Base-by-base conservation (phyloP, 2,797 vertebrate genomes). In the Anguilla megastoma region DNA sequence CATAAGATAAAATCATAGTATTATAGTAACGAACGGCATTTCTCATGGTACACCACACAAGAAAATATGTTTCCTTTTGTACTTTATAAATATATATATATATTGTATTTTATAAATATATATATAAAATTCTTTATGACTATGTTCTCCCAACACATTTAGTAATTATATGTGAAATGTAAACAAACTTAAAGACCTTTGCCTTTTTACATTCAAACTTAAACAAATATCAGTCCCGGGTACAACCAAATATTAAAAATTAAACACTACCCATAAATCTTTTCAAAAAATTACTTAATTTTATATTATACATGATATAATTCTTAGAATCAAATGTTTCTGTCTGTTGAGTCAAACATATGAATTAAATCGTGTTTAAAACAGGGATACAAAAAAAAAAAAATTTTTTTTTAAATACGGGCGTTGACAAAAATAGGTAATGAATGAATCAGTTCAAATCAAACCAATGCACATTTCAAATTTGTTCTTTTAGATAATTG, bases 11-110 rank as follows among this genome's bases (percentile, higher is more conserved):
- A 58, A 50, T 82, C 79, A 82, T 45, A 82, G 45, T 36, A 74
- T 36, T 60, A 66, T 27, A 66, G 36, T 36, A 74, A 36, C 2
- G 36, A 30, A 36, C 2, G 41, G 33, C 91, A 89, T 92, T 93
- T 93, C 83, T 12, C 9, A 45, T 9, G 0, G 0, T 6, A 3
- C 0, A 89, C 88, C 89, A 60, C 18, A 12, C 90, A 92, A 85
- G 87, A 90, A 48, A 85, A 33, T 52, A 18, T 71, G 90, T 94
- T 94, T 93, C 92, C 94, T 93, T 93, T 90, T 92, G 91, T 92
- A 52, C 50, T 52, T 41, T 50, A 50, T 10, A 52, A 50, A 52
- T n/a, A 52, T 16, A 41, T 41, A 41, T 41, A 3, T 41, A 41
- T 41, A 87, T n/a, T n/a, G n/a, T n/a, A n/a, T n/a, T n/a, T n/a